phyloP scores from a whole-genome alignment of 2,888 invertebrate species.

The Euspilapteryx auroguttella region DNA sequence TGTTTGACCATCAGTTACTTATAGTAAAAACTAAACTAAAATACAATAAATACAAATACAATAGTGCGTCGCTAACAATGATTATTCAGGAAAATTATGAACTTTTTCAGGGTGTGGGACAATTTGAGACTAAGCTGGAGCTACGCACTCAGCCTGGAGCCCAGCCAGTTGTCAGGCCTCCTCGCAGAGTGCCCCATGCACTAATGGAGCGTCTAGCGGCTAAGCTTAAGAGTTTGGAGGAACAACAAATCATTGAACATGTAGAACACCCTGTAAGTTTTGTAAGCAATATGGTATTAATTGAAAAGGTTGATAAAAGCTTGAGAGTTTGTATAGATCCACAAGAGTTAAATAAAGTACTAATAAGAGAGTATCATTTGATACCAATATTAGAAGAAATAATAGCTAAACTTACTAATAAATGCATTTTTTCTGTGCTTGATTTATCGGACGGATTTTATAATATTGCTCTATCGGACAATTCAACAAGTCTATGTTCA shows the following conservation, averaged over 20 bases:
- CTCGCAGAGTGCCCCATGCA: no score
- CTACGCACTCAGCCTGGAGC: no score
- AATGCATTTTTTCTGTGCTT: no score
- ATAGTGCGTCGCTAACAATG: no score
- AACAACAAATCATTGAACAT: conserved; percentile 7
- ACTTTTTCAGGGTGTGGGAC: conserved; percentile 5
- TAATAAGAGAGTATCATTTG: conserved; percentile 9
- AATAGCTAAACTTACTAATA: no score
- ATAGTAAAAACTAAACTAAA: no score
- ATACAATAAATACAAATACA: no score
- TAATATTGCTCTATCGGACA: no score
- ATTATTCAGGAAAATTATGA: conserved; percentile 1
- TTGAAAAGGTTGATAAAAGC: conserved; percentile 8
- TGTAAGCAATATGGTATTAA: conserved; percentile 9
- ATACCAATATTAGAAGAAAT: no score
- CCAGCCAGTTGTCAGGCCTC: conserved; percentile 2
- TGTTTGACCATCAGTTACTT: no score
- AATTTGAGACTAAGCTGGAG: conserved; percentile 7
- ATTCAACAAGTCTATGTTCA: no score
- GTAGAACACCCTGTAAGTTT: conserved; percentile 8
- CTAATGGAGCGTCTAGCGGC: conserved; percentile 6
- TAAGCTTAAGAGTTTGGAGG: conserved; percentile 7
- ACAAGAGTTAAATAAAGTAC: conserved; percentile 8
- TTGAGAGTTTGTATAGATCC: conserved; percentile 10
- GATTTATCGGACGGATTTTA: no score